Base-by-base conservation (phyloP, 2,113 vertebrate species). In the Eulemur rufifrons region DNA sequence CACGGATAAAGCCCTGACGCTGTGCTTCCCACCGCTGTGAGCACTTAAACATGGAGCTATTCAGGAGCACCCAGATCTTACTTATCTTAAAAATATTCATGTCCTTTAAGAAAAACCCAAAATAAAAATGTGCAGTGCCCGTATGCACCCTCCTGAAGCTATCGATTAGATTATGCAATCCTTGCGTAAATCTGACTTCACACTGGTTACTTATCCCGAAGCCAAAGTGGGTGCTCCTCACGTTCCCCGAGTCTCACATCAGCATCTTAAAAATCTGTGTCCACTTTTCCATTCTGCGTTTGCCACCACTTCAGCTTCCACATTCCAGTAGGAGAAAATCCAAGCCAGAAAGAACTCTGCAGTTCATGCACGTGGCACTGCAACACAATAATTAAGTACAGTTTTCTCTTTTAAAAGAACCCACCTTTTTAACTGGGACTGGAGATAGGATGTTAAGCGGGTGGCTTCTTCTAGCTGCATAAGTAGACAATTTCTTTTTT, bases 381-480 rank as follows among this genome's bases (percentile, higher is more conserved):
- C 25, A 54, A 63, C 50, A 42, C 4, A 5, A 47, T 56, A 34
- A 84, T 23, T 27, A 69, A 20, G 25, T 9, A 14, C 11, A 5
- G 8, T 4, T 80, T 91, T 68, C 32, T 74, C n/a, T 37, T 78
- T 37, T 69, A 52, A 63, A 61, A 39, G 8, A 21, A 95, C 97
- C 95, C 96, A 99, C 99, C 99, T 99, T 98, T 99, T 99, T 86
- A 99, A 98, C 98, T 99, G 99, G 66, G 99, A 99, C 98, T 99
- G 99, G 86, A 99, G 99, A 98, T 99, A 99, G 29, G 99, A 99
- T 42, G 99, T 99, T 98, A 99, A 98, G 86, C 99, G 99, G 0
- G 99, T 99, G 6, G 99, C 99, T 98, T 99, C 99, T 98, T 99
- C 99, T 97, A 99, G 98, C 97, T 99, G 99, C 97, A 99, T 99